Conservation (phyloP, 2,113 vertebrate species). For the Syngnathus scovelli region DNA sequence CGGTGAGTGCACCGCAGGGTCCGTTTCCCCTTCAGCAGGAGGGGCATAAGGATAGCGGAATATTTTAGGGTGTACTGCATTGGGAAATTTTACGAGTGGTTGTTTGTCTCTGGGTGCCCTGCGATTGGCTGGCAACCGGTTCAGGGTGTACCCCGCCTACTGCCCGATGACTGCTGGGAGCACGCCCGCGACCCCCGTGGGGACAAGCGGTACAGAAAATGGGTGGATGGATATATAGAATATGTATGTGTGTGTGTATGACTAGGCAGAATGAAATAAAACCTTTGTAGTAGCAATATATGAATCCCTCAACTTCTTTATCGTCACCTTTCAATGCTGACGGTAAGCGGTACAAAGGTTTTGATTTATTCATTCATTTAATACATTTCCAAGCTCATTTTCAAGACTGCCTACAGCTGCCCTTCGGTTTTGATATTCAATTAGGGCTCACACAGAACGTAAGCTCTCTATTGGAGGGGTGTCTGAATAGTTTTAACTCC, state of each 20-base stretch:
- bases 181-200: too few species aligned
- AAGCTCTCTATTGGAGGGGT: conserved; percentile 42
- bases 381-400: conserved; percentile 24
- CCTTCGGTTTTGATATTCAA: conserved; percentile 44
- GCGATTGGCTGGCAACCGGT: too few species aligned
- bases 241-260: background rate
- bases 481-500: conserved; percentile 32
- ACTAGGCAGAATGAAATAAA: conserved; percentile 35
- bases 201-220: too few species aligned
- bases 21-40: conserved; percentile 57
- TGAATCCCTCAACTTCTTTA: conserved; percentile 9
- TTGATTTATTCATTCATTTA: conserved; percentile 8
- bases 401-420: conserved; percentile 17
- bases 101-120: too few species aligned
- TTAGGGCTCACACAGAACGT: conserved; percentile 43
- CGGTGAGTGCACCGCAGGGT: conserved; percentile 48
- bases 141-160: too few species aligned
- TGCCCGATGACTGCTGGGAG: too few species aligned
- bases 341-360: background rate
- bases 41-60: conserved; percentile 46
- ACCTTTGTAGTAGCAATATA: conserved; percentile 19
- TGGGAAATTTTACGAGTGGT: background rate
- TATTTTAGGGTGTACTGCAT: conserved; percentile 43
- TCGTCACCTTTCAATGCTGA: conserved; percentile 22
- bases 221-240: too few species aligned